Conservation (phyloP, 2,113 vertebrate species). For the Myiopsitta monachus region DNA sequence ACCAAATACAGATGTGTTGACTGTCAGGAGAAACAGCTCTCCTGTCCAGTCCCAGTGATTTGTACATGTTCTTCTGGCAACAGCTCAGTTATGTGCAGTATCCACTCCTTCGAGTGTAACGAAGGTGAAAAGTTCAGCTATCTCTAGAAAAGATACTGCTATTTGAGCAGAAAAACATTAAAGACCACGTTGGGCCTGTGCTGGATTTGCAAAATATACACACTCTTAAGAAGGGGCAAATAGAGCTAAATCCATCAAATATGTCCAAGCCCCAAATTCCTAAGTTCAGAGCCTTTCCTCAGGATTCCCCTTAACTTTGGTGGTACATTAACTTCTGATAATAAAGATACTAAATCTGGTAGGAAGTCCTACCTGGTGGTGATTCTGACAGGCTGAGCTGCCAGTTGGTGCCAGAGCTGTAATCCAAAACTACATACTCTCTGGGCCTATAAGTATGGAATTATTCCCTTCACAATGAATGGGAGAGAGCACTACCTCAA, state of each 20-base stretch:
- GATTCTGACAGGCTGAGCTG: background rate
- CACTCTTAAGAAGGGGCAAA: background rate
- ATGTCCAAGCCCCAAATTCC: background rate
- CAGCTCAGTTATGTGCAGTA: conserved; percentile 48
- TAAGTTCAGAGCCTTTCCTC: background rate
- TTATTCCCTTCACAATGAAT: background rate
- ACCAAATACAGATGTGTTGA: conserved; percentile 51
- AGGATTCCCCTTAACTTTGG: background rate
- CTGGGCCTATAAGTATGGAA: background rate
- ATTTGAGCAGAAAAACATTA: background rate
- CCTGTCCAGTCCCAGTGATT: conserved; percentile 33
- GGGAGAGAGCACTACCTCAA: background rate
- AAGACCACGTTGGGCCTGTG: background rate
- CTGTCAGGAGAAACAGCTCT: conserved; percentile 35
- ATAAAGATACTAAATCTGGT: background rate
- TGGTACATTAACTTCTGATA: background rate
- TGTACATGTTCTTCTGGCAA: conserved; percentile 57
- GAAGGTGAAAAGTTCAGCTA: conserved; percentile 63
- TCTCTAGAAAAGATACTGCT: background rate
- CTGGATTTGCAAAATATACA: background rate
- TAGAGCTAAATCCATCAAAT: background rate
- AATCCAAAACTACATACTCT: background rate
- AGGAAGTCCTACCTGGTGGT: background rate
- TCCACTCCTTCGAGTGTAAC: background rate
- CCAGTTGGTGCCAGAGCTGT: background rate